phyloP scores from a whole-genome alignment of 2,113 vertebrate genomes.

The Jacana jacana region DNA sequence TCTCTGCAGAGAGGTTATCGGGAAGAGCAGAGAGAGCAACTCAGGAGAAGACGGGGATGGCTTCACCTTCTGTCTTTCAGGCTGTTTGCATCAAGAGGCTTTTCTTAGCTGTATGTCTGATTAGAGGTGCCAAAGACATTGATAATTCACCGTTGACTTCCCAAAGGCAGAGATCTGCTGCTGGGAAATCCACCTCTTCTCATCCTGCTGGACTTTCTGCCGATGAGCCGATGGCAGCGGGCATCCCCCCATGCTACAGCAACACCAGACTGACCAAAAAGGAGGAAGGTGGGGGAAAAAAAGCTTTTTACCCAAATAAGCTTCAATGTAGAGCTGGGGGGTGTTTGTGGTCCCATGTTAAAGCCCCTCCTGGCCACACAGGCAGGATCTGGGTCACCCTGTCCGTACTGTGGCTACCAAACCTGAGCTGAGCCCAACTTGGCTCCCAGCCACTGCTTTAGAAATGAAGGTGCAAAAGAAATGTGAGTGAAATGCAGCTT shows the following conservation, averaged over 20 bases:
- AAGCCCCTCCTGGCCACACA: not conserved
- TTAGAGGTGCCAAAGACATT: not conserved
- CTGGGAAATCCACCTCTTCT: not conserved
- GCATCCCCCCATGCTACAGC: accelerated
- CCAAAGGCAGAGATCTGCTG: not conserved
- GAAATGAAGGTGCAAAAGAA: not conserved
- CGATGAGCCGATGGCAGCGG: accelerated
- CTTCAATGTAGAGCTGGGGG: not conserved
- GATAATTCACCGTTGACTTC: not conserved
- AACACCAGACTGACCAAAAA: accelerated
- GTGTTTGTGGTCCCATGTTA: not conserved
- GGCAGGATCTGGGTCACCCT: not conserved
- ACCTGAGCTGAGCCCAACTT: accelerated
- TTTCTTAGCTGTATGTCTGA: not conserved
- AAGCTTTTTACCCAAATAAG: not conserved
- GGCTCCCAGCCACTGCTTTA: not conserved
- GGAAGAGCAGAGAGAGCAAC: not conserved
- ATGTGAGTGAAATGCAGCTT: accelerated
- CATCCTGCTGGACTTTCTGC: not conserved
- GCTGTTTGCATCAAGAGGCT: not conserved
- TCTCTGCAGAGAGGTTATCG: not conserved
- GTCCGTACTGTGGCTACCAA: accelerated
- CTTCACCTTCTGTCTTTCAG: not conserved
- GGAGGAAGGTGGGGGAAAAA: not conserved
- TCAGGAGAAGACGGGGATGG: not conserved